Percentiles rank a stretch among this genome's conserved stretches.
Conservation (phyloP, 92 coral and sea anemone species). For the Actinostola sp. region DNA sequence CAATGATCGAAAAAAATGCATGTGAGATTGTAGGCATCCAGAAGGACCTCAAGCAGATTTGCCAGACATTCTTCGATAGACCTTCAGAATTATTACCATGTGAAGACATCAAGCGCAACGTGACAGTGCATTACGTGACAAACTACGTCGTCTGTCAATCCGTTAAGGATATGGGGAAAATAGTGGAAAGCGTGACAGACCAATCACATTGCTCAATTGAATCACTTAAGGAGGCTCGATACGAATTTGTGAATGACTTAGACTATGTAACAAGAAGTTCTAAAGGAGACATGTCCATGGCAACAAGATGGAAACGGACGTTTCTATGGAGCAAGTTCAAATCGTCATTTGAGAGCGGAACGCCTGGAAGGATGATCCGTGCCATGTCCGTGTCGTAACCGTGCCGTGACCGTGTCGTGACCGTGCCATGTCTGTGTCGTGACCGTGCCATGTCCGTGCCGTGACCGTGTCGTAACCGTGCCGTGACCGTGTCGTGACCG, state of each 20-base stretch:
- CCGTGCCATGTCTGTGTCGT: no score
- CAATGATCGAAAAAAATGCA: neutral
- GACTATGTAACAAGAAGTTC: conserved; percentile 7
- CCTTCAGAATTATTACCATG: neutral
- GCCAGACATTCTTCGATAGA: neutral
- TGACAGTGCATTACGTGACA: conserved; percentile 15
- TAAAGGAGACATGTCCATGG: conserved; percentile 4
- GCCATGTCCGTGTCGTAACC: no score
- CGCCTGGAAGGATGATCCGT: no score
- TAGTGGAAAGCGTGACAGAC: conserved; percentile 26
- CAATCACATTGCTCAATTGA: neutral
- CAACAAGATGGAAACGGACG: conserved; percentile 16
- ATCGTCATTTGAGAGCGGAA: neutral
- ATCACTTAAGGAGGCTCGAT: neutral
- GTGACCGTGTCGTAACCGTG: no score
- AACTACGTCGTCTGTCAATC: conserved; percentile 12
- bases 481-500: no score
- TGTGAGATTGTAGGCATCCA: conserved; percentile 2
- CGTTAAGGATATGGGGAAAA: conserved; percentile 2
- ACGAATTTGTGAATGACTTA: conserved; percentile 1
- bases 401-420: no score
- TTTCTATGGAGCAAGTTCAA: conserved; percentile 1
- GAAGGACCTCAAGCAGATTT: neutral
- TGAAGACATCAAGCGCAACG: conserved; percentile 6
- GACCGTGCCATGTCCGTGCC: no score